Evolutionary conservation across 2,797 vertebrate species (phyloP).

Genomic region (Sebastes matsubarae): DNA sequence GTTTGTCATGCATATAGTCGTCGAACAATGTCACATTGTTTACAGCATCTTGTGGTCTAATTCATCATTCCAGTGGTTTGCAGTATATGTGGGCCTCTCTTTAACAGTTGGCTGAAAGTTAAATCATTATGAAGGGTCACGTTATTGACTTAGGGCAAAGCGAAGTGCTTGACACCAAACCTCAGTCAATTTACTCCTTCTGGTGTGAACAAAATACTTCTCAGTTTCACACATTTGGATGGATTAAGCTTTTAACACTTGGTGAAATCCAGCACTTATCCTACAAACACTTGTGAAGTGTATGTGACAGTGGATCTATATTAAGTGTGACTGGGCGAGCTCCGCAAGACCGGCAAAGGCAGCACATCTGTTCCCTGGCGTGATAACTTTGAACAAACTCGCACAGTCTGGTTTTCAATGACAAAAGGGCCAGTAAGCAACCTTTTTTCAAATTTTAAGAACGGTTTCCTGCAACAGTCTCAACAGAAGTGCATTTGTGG

Average conservation of each 20-base stretch:
- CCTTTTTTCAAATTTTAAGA: slow-evolving; percentile 36
- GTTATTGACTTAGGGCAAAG: slow-evolving; percentile 70
- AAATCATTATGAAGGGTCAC: slow-evolving; percentile 69
- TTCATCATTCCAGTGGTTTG: not conserved
- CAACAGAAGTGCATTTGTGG: slow-evolving; percentile 13
- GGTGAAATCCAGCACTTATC: slow-evolving; percentile 80
- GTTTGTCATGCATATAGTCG: not conserved
- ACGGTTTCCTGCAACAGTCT: slow-evolving; percentile 8
- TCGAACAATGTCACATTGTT: not conserved
- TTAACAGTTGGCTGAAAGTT: slow-evolving; percentile 72
- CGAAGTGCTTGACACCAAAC: slow-evolving; percentile 75
- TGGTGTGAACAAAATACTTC: slow-evolving; percentile 85
- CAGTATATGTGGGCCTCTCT: not conserved
- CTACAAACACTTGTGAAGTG: slow-evolving; percentile 79
- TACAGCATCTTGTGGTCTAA: not conserved
- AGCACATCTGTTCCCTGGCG: slow-evolving; percentile 76
- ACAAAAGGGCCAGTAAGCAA: slow-evolving; percentile 44
- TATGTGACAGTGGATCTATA: slow-evolving; percentile 76
- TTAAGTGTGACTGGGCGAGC: slow-evolving; percentile 78
- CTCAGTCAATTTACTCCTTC: slow-evolving; percentile 78
- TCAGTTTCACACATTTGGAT: slow-evolving; percentile 84
- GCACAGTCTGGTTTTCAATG: slow-evolving; percentile 48
- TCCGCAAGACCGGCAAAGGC: slow-evolving; percentile 61
- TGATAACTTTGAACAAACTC: slow-evolving; percentile 70
- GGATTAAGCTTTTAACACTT: slow-evolving; percentile 85